Evolutionary conservation across 2,797 vertebrate species (phyloP).

Genomic region (Sebastes umbrosus): DNA sequence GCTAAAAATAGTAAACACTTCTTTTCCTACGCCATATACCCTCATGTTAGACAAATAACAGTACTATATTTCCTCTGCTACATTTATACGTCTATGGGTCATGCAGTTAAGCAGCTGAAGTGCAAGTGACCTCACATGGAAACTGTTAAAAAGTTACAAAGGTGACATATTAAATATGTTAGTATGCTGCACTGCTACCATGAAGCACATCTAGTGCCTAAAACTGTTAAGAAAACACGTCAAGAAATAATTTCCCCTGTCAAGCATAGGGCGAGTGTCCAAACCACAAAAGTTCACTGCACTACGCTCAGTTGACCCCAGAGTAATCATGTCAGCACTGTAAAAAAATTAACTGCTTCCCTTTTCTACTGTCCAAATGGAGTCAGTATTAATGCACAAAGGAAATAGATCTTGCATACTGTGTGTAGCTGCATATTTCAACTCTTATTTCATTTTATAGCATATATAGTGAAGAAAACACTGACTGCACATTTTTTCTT

Average conservation of each 20-base stretch:
- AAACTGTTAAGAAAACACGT: not conserved
- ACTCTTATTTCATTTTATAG: not conserved
- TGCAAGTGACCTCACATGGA: not conserved
- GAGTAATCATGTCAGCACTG: constrained; percentile 13
- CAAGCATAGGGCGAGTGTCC: not conserved
- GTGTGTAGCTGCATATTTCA: not conserved
- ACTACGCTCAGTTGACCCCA: constrained; percentile 1
- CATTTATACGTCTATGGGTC: not conserved
- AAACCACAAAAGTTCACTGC: constrained; percentile 13
- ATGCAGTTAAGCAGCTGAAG: not conserved
- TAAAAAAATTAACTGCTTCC: constrained; percentile 28
- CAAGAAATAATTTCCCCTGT: not conserved
- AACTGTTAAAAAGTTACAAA: not conserved
- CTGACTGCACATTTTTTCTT: not conserved
- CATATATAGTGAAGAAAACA: not conserved
- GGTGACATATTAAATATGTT: not conserved
- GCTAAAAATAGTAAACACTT: not conserved
- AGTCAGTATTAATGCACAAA: not conserved
- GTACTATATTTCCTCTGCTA: not conserved
- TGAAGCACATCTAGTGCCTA: not conserved
- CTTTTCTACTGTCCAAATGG: constrained; percentile 30
- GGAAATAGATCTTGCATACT: not conserved
- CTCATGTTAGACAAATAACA: not conserved
- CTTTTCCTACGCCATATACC: not conserved
- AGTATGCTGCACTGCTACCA: not conserved